phyloP scores from a whole-genome alignment of 2,113 vertebrate species.

The Phalacrocorax brasilianus region DNA sequence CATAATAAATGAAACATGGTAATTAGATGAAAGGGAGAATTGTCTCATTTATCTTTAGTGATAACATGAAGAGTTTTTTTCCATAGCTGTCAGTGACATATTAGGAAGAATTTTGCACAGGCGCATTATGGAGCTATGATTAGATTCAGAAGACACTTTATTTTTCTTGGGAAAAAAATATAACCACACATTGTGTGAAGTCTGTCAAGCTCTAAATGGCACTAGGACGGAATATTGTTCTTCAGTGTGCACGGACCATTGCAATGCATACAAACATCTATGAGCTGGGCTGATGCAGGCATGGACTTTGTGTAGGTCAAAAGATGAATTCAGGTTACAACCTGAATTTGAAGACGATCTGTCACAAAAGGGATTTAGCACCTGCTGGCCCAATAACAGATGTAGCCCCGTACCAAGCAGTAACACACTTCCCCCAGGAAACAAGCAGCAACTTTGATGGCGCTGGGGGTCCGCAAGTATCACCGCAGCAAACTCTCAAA shows the following conservation, averaged over 20 bases:
- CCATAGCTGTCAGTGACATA: background rate
- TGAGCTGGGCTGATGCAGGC: background rate
- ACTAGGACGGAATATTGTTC: background rate
- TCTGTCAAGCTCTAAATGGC: background rate
- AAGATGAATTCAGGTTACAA: background rate
- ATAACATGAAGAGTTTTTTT: background rate
- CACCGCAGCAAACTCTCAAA: background rate
- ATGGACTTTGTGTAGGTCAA: background rate
- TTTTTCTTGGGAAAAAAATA: background rate
- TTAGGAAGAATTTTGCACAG: background rate
- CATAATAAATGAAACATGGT: background rate
- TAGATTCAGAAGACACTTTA: background rate
- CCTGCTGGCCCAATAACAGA: background rate
- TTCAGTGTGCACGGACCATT: background rate
- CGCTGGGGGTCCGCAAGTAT: background rate
- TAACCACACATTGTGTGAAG: background rate
- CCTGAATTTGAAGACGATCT: background rate
- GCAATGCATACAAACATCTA: background rate
- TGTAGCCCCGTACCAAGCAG: background rate
- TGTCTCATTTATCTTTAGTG: background rate
- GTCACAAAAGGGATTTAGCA: background rate
- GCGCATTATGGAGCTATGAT: background rate
- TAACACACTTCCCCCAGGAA: fast-evolving
- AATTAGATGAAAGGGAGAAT: background rate
- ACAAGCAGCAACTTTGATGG: background rate